Percentiles rank a stretch among this genome's conserved stretches.
Conservation (phyloP, 2,888 invertebrate genomes). For the Griposia aprilina region DNA sequence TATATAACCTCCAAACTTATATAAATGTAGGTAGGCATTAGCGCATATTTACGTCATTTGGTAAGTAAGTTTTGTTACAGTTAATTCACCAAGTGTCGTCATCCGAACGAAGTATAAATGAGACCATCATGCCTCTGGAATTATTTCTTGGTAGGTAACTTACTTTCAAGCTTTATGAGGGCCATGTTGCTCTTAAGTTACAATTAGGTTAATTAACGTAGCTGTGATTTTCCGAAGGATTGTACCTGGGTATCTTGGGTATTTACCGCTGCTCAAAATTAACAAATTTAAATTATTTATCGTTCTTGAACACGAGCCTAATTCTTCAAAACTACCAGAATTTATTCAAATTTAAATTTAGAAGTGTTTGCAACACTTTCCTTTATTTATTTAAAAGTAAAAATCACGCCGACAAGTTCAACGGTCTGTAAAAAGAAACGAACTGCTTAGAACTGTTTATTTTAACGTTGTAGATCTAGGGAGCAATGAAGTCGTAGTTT, state of each 20-base stretch:
- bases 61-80: background rate
- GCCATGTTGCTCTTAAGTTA: background rate
- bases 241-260: background rate
- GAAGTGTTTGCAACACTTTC: background rate
- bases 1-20: too few species aligned
- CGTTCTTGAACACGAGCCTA: background rate
- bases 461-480: background rate
- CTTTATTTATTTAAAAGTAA: background rate
- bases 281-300: background rate
- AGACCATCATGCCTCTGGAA: background rate
- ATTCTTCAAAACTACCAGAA: too few species aligned
- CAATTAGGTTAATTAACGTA: background rate
- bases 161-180: background rate
- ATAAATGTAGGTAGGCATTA: background rate
- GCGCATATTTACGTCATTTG: background rate
- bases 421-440: too few species aligned
- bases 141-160: background rate
- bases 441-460: background rate
- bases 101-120: too few species aligned
- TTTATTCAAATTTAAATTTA: too few species aligned
- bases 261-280: background rate
- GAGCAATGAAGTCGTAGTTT: background rate
- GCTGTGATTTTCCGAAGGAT: background rate
- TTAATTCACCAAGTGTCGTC: too few species aligned
- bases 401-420: too few species aligned